Conservation (phyloP, 2,113 vertebrate genomes). For the Calyptommatus sinebrachiatus region DNA sequence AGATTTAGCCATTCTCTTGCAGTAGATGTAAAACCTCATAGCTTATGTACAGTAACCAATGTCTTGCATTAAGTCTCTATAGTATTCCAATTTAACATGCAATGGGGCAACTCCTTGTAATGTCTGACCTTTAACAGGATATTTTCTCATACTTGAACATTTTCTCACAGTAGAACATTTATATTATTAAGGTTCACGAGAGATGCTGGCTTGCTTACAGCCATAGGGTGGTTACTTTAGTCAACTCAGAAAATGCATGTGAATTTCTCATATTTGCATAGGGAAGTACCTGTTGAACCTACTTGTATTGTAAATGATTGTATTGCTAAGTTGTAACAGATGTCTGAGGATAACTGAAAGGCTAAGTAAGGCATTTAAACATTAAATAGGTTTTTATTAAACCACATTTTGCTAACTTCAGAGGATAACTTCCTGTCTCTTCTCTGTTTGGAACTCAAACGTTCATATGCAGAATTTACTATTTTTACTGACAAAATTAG, state of each 20-base stretch:
- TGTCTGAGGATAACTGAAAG: background rate
- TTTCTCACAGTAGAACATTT: background rate
- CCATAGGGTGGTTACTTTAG: background rate
- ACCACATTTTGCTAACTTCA: background rate
- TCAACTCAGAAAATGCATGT: background rate
- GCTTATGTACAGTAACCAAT: background rate
- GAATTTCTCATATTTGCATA: background rate
- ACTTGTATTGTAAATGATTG: background rate
- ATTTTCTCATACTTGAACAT: background rate
- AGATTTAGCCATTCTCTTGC: background rate
- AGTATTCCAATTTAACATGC: slow-evolving; percentile 25
- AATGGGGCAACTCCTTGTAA: background rate
- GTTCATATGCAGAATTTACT: background rate
- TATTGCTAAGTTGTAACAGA: background rate
- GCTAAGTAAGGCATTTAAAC: background rate
- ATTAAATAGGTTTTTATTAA: background rate
- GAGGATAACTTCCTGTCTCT: background rate
- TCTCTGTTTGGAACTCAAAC: background rate
- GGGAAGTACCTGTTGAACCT: background rate
- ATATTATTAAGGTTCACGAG: background rate
- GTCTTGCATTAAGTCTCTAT: slow-evolving; percentile 24
- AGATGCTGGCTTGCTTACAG: background rate
- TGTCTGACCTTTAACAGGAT: no score
- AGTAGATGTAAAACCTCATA: slow-evolving; percentile 11
- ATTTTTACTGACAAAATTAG: background rate